Evolutionary conservation across 2,113 vertebrate species (phyloP).

Genomic region (Ellobius talpinus): DNA sequence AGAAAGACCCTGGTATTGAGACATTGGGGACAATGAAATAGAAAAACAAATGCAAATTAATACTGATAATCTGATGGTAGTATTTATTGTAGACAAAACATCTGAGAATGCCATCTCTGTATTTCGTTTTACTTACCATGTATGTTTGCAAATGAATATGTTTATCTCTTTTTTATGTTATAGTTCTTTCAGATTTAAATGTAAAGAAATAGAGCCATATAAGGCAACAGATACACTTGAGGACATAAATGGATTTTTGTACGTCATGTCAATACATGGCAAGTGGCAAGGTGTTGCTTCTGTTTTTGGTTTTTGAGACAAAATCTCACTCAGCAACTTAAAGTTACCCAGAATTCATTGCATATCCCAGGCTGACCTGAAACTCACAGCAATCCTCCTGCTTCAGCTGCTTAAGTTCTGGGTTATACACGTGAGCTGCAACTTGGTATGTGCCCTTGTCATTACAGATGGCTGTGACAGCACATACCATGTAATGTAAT

Average conservation of each 20-base stretch:
- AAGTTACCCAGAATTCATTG: background rate
- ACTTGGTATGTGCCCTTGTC: too few species aligned
- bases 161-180: background rate
- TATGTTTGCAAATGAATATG: background rate
- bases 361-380: background rate
- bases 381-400: background rate
- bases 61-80: background rate
- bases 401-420: too few species aligned
- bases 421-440: background rate
- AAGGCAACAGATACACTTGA: background rate
- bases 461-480: too few species aligned
- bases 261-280: background rate
- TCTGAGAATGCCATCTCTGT: background rate
- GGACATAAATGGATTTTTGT: background rate
- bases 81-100: background rate
- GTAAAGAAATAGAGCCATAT: background rate
- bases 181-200: background rate
- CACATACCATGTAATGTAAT: too few species aligned
- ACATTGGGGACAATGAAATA: background rate
- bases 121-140: background rate
- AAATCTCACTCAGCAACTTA: background rate
- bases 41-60: background rate
- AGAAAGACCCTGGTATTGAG: background rate
- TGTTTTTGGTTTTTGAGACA: background rate
- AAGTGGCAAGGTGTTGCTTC: background rate